These are phyloP conservation scores for Drosophila nigritarsus DNA, from an alignment of 2,888 invertebrate species.

Conservation along the genomic window DNA sequence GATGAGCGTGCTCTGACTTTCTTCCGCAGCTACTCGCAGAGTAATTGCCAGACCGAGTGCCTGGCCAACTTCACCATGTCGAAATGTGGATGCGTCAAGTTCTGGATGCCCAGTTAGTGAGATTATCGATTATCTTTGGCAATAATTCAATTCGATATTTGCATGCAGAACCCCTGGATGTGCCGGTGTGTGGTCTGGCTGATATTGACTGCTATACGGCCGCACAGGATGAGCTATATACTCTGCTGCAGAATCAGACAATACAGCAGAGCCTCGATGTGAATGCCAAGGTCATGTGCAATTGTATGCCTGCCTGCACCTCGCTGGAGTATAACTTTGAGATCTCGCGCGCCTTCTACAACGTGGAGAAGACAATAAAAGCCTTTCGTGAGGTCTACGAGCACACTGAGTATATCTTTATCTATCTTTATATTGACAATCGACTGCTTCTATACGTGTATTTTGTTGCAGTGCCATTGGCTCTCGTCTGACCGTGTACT, in stretches of 20 bases:
- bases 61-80: conserved; percentile 88
- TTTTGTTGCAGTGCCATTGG: conserved; percentile 85
- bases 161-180: conserved; percentile 76
- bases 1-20: conserved; percentile 88
- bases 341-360: conserved; percentile 79
- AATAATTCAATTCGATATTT: accelerated
- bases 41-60: conserved; percentile 91
- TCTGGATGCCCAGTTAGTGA: conserved; percentile 88
- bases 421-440: background rate
- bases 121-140: background rate
- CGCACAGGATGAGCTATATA: conserved; percentile 79
- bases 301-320: conserved; percentile 83
- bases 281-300: conserved; percentile 71
- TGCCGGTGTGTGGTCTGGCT: conserved; percentile 83
- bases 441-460: background rate
- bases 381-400: conserved; percentile 81
- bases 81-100: conserved; percentile 89
- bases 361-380: conserved; percentile 68
- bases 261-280: conserved; percentile 65
- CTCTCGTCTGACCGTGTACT: conserved; percentile 88
- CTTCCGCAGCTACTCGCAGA: conserved; percentile 89
- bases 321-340: conserved; percentile 84
- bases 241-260: conserved; percentile 78
- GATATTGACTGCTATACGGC: conserved; percentile 82
- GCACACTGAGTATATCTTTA: conserved; percentile 68